These are phyloP conservation scores for Standfussiana lucernea DNA, from an alignment of 2,888 invertebrate genomes.

Conservation along the genomic window DNA sequence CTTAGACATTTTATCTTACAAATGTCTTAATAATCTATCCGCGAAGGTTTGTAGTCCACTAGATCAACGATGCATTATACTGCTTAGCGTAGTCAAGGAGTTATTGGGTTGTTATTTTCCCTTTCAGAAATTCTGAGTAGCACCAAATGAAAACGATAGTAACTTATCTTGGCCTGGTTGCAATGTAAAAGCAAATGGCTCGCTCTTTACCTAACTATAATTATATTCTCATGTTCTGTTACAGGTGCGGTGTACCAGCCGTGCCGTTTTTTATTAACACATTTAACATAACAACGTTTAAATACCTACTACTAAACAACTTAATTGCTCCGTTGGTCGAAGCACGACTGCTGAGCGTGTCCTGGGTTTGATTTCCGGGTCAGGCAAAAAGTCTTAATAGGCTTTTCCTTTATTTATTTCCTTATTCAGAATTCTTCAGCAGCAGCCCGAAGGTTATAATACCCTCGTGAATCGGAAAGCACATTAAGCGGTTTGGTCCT, in stretches of 20 bases:
- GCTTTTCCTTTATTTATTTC: too few relatives aligned
- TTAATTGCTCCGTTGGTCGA: background rate
- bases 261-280: too few relatives aligned
- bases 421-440: too few relatives aligned
- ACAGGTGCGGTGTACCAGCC: too few relatives aligned
- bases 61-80: background rate
- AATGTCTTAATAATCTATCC: background rate
- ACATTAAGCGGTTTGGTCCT: background rate
- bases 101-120: background rate
- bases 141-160: background rate
- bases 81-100: background rate
- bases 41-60: background rate
- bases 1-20: background rate
- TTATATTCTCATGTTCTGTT: too few relatives aligned
- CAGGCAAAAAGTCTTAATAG: too few relatives aligned
- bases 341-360: too few relatives aligned
- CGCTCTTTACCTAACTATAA: background rate
- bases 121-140: background rate
- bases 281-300: too few relatives aligned
- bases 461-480: background rate
- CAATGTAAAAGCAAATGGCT: background rate
- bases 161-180: background rate
- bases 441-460: too few relatives aligned
- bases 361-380: background rate
- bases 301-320: background rate